Base-by-base conservation (phyloP, 2,113 vertebrate genomes). In the Stigmatopora argus region DNA sequence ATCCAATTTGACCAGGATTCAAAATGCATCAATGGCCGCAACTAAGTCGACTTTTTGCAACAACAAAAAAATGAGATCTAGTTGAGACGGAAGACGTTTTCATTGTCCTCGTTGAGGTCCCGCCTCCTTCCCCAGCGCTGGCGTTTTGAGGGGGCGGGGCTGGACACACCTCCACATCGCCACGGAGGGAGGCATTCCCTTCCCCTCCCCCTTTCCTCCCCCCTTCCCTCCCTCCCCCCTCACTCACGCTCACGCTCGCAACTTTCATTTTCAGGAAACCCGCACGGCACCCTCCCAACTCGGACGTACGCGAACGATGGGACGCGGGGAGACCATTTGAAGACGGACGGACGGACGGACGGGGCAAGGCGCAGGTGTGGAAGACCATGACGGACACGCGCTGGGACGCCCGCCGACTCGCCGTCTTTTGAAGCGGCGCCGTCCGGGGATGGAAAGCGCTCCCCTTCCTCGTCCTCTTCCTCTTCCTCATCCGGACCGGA, bases 401-500 rank as follows among this genome's bases (percentile, higher is more conserved):
- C 21, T 0, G 34, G 17, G 19, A 13, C 48, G 55, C 23, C 11
- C 19, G 12, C 13, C 3, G 44, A 21, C n/a, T 66, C 67, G 14
- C 38, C 26, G 31, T n/a, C 57, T 56, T 13, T 67, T 70, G 31
- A 46, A 44, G 13, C n/a, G 31, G 9, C 11, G 11, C 15, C 14
- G 17, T 62, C 7, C 35, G 85, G 89, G 84, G 73, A 90, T 91
- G 90, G 87, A 87, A 88, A 83, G 80, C 80, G 17, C 87, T 76
- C 38, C 61, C 75, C 64, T 76, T 81, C 67, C 78, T 86, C 82
- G 78, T 84, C 73, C 88, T 31, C 17, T 86, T 76, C 38, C 61
- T 77, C 64, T 75, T 81, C 67, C 78, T 87, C 82, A 78, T 84
- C 73, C 88, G 94, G 93, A 92, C 91, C 88, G 89, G 90, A 72